Conservation (phyloP, 2,113 vertebrate genomes). For the Catharus fuscescens region DNA sequence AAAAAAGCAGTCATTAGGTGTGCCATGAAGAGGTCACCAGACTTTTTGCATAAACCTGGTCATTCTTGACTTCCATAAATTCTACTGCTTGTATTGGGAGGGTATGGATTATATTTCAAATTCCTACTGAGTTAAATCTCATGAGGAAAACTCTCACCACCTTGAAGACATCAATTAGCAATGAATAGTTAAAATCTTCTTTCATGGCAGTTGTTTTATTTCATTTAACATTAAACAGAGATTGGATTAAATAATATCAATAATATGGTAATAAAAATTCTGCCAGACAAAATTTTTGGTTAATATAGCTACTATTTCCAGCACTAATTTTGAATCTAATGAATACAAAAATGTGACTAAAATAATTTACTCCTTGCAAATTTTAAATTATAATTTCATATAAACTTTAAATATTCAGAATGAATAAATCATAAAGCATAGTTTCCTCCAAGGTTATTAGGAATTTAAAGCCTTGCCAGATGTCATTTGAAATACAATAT, state of each 20-base stretch:
- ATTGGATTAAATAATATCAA: neutral
- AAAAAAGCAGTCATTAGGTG: accelerated
- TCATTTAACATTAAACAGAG: neutral
- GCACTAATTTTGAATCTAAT: neutral
- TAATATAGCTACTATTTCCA: neutral
- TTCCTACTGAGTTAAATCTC: neutral
- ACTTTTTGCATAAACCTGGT: neutral
- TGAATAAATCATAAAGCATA: neutral
- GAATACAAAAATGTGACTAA: neutral
- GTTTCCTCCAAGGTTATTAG: neutral
- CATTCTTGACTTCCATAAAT: neutral
- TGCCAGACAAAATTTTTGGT: neutral
- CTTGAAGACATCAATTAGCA: neutral
- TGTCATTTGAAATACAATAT: neutral
- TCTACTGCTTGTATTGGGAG: neutral
- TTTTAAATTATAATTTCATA: neutral
- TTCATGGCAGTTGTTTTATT: neutral
- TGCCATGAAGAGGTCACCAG: neutral
- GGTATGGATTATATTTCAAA: neutral
- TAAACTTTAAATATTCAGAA: neutral
- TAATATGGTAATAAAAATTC: neutral
- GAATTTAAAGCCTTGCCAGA: neutral
- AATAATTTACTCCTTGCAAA: neutral
- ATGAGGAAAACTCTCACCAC: neutral
- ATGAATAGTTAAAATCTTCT: neutral